Base-by-base conservation (phyloP, 2,113 vertebrate species). In the Colossoma macropomum region DNA sequence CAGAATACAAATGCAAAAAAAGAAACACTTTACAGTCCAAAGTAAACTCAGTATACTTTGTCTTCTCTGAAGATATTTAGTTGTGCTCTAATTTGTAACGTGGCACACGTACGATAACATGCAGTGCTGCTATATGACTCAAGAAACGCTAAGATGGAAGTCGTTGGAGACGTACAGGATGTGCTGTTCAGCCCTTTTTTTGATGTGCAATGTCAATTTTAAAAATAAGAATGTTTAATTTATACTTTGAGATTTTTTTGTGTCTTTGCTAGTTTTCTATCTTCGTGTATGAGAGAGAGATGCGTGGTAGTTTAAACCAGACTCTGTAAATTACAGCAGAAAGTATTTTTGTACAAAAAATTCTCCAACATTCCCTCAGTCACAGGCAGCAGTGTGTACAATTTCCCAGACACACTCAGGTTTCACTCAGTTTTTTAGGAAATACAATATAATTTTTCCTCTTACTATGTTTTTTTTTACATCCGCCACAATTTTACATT, bases 171-270 rank as follows among this genome's bases (percentile, higher is more conserved):
- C 74, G 73, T 85, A 81, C 34, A 87, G 85, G 80, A 87, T 86
- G 87, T 90, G 89, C 89, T 30, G 86, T 87, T 90, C 85, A 84
- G 86, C 89, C 88, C 84, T 88, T 90, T 9, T 86, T 88, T 77
- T 89, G 38, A 89, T 92, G 92, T 94, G 90, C 91, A 92, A 92
- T 94, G 88, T 90, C 66, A 65, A 78, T 89, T 56, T 59, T 82
- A 87, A 89, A 84, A 91, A 79, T 16, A 86, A 84, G 91, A 94
- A 93, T 94, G 92, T 93, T 66, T 92, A 89, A 92, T 93, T 93
- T 92, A 90, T 93, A 90, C 82, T 81, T 89, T 13, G n/a, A 83
- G 87, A 87, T 28, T 66, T 28, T 60, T 60, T 70, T 90, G 87
- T 32, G 27, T 83, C 88, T 80, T 86, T 27, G 81, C 52, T 77